Evolutionary conservation across 2,113 vertebrate species (phyloP), one percentile per base, ranked within the genome.

Genomic region (Gadus macrocephalus): DNA sequence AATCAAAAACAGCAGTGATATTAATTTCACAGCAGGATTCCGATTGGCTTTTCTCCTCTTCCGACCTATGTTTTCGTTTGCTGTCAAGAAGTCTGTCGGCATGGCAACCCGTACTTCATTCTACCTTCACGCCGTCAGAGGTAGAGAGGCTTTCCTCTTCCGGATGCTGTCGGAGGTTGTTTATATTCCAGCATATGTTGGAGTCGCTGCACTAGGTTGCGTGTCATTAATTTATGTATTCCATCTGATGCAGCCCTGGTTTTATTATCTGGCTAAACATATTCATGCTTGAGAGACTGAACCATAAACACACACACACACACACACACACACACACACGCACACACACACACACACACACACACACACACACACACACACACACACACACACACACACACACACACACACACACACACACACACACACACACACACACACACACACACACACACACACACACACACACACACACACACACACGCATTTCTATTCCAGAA

Each of bases 81-180:
- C 15, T 19, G 11, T 66, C 16, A 53, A 22, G 16, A 15, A 60
- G 42, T 67, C 27, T 64, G 76, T 78, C 76, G 72, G 59, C 70
- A 81, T 79, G 76, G 71, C 72, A 84, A 84, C 78, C 28, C 62
- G 69, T 68, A 73, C 16, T 42, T 42, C 19, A 73, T 20, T n/a
- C 62, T 59, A 28, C 15, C 1, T 64, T 19, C 60, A 64, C 28
- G 15, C 14, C 19, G 5, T 28, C 49, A 55, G 49, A 55, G 49
- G 22, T 7, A 3, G 17, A 49, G 7, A 9, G 42, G 31, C 31
- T 49, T 4, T 49, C 42, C 42, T 49, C 42, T 15, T 2, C n/a
- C 27, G 17, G 15, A 55, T 49, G 3, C 19, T 27, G 9, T 28
- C 7, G 5, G 31, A 19, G 1, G 0, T 19, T 3, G 25, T 28